Base-by-base conservation (phyloP, 2,888 invertebrate species). In the Ecliptopera silaceata region DNA sequence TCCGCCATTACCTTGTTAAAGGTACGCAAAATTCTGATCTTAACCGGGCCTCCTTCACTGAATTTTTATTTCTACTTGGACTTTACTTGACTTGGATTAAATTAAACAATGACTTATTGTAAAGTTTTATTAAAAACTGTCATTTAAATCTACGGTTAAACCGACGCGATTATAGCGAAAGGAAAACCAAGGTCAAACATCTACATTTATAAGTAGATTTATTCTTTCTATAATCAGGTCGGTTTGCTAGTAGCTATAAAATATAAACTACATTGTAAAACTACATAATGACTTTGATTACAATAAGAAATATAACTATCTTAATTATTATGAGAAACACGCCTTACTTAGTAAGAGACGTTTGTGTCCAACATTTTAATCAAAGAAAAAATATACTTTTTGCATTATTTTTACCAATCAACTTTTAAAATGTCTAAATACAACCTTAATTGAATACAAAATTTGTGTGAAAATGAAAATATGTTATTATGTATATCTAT, bases 1-100 rank as follows among this genome's bases (percentile, higher is more conserved):
- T n/a, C n/a, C n/a, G 61, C 45, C 65, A 64, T 63, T 65, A 56
- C 36, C 54, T 61, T 41, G 52, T 56, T 47, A 41, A 54, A 63
- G 55, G 38, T 50, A 65, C 63, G 58, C 34, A 26, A 18, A 47
- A 38, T 46, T 38, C 20, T 12, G 32, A 18, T 34, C 41, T 22
- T 36, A 42, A 34, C 18, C 10, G 32, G 20, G 34, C 12, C 12
- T 11, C 12, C 32, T 32, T 39, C 39, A 41, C 22, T 46, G 46
- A 45, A 29, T 3, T 26, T 22, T 29, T 15, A n/a, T 29, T 12
- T 22, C 1, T 36, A 15, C 36, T 36, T 36, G 10, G 15, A 15
- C 15, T 6, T 34, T 32, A 2, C n/a, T n/a, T n/a, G 1, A 36
- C 36, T 36, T 15, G 8, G 3, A 26, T n/a, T n/a, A n/a, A 50